Evolutionary conservation across 2,888 invertebrate genomes (phyloP), one percentile per base, ranked within the genome.

Genomic region (Bedellia somnulentella): DNA sequence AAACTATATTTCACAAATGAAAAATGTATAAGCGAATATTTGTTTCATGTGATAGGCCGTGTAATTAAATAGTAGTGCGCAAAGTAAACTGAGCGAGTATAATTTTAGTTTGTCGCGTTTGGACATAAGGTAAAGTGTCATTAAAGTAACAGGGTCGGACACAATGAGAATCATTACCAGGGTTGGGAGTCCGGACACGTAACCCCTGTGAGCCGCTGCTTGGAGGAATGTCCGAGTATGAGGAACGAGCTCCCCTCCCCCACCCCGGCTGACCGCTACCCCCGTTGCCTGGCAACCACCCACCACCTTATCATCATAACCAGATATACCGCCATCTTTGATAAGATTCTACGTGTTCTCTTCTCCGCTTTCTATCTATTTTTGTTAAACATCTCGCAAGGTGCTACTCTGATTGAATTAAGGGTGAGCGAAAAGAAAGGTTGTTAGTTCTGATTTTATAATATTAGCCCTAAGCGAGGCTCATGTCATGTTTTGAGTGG

Each of bases 241-340:
- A 70, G 68, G 58, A 60, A 61, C 63, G 61, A 45, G 42, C 40
- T 37, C 35, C 48, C 49, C 48, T 49, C 32, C 38, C 38, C 36
- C 43, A 39, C 46, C 47, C 47, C 42, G 45, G 43, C 49, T 70
- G 70, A 70, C 71, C 68, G 54, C 66, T 60, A 49, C 59, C 62
- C 63, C 62, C 55, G 75, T 73, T 59, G 70, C 75, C 47, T 45
- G 51, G 76, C 73, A 57, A 76, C 75, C 53, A 47, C 43, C 51
- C 57, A 49, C 60, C 58, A 52, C 63, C 70, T 70, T 56, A 67
- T 73, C 71, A 67, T 75, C 71, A 75, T 75, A 76, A 75, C 66
- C 62, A 66, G 60, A 73, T 64, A 56, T 51, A 45, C 54, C 49
- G 53, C 62, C 57, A 62, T 58, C 60, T 64, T 60, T 61, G 55